A percentile compares a stretch with the other conserved stretches of the same genome.
Evolutionary conservation across 2,888 invertebrate species (phyloP).

Genomic region (Nephrotoma appendiculata): DNA sequence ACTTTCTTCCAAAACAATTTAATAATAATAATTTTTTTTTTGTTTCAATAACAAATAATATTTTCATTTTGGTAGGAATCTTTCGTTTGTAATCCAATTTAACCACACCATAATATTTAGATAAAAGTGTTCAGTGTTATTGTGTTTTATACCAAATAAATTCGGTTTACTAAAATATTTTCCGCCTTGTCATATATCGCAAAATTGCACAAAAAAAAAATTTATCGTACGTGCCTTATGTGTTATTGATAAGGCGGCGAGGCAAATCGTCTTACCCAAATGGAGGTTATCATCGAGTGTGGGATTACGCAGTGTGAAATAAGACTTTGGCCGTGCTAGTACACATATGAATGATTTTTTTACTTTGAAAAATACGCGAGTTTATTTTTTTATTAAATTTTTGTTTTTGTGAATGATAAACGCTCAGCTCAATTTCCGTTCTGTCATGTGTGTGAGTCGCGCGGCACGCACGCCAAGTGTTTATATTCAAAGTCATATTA

Average conservation of each 20-base stretch:
- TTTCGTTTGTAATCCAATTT: background rate
- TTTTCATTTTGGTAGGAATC: background rate
- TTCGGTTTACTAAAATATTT: background rate
- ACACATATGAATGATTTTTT: background rate
- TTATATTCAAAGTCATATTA: background rate
- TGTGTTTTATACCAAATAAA: background rate
- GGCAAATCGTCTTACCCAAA: background rate
- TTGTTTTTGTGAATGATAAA: background rate
- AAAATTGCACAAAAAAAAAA: background rate
- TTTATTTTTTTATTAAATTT: background rate
- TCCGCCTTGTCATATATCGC: background rate
- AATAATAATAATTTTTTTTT: too few relatives aligned
- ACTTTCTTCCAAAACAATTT: background rate
- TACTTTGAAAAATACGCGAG: background rate
- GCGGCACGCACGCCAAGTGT: background rate
- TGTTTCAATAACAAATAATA: background rate
- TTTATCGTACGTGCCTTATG: background rate
- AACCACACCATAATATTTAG: background rate
- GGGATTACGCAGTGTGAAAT: background rate
- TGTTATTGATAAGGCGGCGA: background rate
- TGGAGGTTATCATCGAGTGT: background rate
- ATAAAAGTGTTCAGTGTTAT: background rate
- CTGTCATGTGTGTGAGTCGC: too few relatives aligned
- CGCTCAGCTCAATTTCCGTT: background rate
- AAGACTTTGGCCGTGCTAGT: background rate